phyloP scores from a whole-genome alignment of 2,888 invertebrate genomes.

The Chloroclystis v-ata region DNA sequence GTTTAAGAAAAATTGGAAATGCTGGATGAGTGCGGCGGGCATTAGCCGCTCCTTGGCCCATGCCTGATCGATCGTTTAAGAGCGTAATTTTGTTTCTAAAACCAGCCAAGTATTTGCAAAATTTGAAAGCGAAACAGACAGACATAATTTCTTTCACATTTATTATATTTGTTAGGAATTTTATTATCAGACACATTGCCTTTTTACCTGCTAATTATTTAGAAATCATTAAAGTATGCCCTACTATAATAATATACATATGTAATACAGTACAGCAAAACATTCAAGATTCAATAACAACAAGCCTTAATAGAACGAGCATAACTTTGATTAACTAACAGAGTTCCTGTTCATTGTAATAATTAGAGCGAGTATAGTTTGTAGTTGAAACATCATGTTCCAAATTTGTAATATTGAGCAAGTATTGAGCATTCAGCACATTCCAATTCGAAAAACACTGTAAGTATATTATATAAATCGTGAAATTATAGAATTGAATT shows the following conservation, averaged over 20 bases:
- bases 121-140: too few relatives aligned
- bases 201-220: too few relatives aligned
- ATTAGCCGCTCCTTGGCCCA: slow-evolving; percentile 22
- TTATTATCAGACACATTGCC: too few relatives aligned
- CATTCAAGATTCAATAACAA: slow-evolving; percentile 23
- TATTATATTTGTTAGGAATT: too few relatives aligned
- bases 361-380: slow-evolving; percentile 23
- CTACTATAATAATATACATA: too few relatives aligned
- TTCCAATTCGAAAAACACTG: too few relatives aligned
- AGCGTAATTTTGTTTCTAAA: slow-evolving; percentile 19
- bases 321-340: slow-evolving; percentile 27
- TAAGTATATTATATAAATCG: too few relatives aligned
- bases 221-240: too few relatives aligned
- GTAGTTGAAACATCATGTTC: slow-evolving; percentile 3
- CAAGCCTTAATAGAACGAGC: slow-evolving; percentile 18
- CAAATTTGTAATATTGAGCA: neutral
- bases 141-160: too few relatives aligned
- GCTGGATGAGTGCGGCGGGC: slow-evolving; percentile 20
- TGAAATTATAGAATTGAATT: too few relatives aligned
- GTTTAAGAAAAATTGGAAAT: slow-evolving; percentile 25
- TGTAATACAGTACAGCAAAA: too few relatives aligned
- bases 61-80: slow-evolving; percentile 26
- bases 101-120: slow-evolving; percentile 11
- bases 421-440: too few relatives aligned
- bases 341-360: slow-evolving; percentile 23